Evolutionary conservation across 2,888 invertebrate genomes (phyloP).

Genomic region (Atethmia centrago): DNA sequence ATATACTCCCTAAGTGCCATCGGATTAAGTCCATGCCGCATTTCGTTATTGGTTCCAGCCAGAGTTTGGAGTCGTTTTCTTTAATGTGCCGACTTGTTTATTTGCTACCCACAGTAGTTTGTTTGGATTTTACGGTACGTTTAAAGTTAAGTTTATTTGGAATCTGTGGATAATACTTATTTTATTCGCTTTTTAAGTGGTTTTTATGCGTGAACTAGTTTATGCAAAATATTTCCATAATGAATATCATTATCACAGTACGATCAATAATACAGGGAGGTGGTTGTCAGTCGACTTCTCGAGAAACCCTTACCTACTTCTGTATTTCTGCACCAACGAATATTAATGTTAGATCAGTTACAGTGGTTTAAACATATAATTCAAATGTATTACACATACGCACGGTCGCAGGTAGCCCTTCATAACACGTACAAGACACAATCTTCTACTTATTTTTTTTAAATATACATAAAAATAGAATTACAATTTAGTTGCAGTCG

Average conservation of each 20-base stretch:
- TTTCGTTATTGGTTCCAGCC: constrained; percentile 42
- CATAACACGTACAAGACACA: too few relatives aligned
- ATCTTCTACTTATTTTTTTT: too few relatives aligned
- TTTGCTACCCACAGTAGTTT: constrained; percentile 35
- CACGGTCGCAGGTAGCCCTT: background rate
- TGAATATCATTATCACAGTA: background rate
- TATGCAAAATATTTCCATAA: background rate
- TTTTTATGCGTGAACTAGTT: background rate
- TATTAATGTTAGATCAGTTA: background rate
- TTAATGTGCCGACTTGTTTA: constrained; percentile 64
- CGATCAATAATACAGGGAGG: background rate
- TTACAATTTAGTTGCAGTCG: too few relatives aligned
- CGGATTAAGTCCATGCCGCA: constrained; percentile 52
- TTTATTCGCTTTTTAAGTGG: background rate
- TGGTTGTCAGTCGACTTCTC: background rate
- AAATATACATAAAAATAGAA: too few relatives aligned
- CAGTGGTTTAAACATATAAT: background rate
- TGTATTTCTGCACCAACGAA: background rate
- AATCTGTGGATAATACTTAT: background rate
- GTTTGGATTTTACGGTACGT: constrained; percentile 27
- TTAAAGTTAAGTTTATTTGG: constrained; percentile 1
- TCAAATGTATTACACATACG: background rate
- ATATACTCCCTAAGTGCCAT: constrained; percentile 51
- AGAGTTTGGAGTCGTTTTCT: constrained; percentile 60
- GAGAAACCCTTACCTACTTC: background rate